Evolutionary conservation across 2,797 vertebrate species (phyloP), one percentile per base, ranked within the genome.

Genomic region (Setipinna tenuifilis): DNA sequence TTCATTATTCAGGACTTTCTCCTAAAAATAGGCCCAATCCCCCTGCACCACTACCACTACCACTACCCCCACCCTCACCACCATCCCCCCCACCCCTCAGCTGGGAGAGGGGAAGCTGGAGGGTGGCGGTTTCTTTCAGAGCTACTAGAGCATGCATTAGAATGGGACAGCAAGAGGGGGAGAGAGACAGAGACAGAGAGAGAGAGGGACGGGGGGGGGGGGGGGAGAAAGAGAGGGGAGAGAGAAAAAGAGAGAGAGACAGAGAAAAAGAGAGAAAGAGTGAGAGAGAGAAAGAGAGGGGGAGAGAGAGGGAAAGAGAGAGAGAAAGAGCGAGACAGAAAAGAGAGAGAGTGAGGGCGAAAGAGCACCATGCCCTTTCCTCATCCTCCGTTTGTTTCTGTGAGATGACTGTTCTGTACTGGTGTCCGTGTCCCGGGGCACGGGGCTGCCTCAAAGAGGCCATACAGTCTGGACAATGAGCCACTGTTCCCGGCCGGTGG

Each of bases 1-100:
- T 95, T 89, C 90, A 95, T 95, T 94, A 95, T 95, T 95, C 90
- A 96, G 88, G 89, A 83, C 0, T 78, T 35, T 86, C 83, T 84
- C 86, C 93, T 92, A 95, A 93, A 89, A 95, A 94, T 95, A 95
- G 92, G 88, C 85, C 82, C 58, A 83, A 85, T 86, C 89, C 86
- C 87, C 87, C 86, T 14, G 14, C 65, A 31, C 25, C 25, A 28
- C 16, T 28, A 35, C 68, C 25, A 12, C 11, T 23, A 25, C 23
- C 12, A 25, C 2, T 7, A 11, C 23, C 7, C n/a, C 7, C n/a
- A 11, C 23, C 2, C 0, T 1, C 61, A 10, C n/a, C 61, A 23
- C 23, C n/a, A 23, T 10, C 61, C n/a, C 61, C 21, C n/a, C 19
- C 2, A 65, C 81, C 28, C 75, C 87, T 83, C 82, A 19, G 83